phyloP scores from a whole-genome alignment of 2,113 vertebrate genomes.

The Triplophysa tibetana region DNA sequence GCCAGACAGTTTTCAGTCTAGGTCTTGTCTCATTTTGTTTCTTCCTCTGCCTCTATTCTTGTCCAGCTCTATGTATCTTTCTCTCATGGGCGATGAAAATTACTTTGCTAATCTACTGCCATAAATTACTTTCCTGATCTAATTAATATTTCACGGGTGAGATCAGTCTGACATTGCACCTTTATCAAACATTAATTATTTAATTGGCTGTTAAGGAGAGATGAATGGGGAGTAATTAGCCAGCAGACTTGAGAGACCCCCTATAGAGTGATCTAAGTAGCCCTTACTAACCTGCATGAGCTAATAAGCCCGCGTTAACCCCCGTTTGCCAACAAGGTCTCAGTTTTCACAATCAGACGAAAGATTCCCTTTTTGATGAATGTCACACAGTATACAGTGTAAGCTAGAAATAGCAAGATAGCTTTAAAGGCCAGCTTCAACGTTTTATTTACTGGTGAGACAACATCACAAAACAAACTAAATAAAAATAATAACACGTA shows the following conservation, averaged over 20 bases:
- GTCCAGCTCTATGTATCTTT: neutral
- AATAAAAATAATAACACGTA: too few species aligned
- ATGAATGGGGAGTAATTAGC: slow-evolving; percentile 62
- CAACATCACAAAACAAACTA: too few species aligned
- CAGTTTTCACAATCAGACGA: neutral
- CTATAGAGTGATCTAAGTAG: slow-evolving; percentile 52
- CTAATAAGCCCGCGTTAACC: slow-evolving; percentile 35
- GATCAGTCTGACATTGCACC: slow-evolving; percentile 53
- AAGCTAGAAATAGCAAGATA: too few species aligned
- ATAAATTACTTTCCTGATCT: slow-evolving; percentile 54
- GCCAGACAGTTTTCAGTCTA: too few species aligned
- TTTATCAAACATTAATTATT: slow-evolving; percentile 62
- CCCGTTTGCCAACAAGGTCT: slow-evolving; percentile 6
- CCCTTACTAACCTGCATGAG: slow-evolving; percentile 41
- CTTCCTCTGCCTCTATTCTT: slow-evolving; percentile 37
- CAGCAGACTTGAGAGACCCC: slow-evolving; percentile 48
- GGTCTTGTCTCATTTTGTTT: neutral
- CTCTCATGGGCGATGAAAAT: slow-evolving; percentile 29
- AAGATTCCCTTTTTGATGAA: neutral
- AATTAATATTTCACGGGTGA: slow-evolving; percentile 62
- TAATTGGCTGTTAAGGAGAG: slow-evolving; percentile 60
- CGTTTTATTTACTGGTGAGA: too few species aligned
- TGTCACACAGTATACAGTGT: too few species aligned
- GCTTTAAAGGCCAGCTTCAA: too few species aligned
- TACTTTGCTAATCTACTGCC: slow-evolving; percentile 24